A percentile compares a stretch with the other conserved stretches of the same genome.
These are phyloP conservation scores for Notolepis coatsorum DNA, from an alignment of 2,797 vertebrate genomes.

Conservation along the genomic window DNA sequence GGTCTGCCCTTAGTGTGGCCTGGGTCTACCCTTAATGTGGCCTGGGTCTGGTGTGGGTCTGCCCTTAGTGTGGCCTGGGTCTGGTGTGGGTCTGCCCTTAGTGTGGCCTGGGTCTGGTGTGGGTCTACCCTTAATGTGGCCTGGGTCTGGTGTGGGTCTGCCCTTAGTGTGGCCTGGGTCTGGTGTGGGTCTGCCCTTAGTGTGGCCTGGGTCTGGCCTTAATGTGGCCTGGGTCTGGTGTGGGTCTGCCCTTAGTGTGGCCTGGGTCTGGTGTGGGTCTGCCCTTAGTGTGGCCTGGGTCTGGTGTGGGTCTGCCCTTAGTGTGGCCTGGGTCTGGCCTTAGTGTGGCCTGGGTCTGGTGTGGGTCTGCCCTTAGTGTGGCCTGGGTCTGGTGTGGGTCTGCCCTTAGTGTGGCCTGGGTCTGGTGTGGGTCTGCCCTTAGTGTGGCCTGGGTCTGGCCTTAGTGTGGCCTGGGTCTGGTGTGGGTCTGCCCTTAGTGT, in stretches of 20 bases:
- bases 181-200: constrained; percentile 9
- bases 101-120: constrained; percentile 20
- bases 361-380: constrained; percentile 2
- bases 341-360: constrained; percentile 20
- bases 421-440: constrained; percentile 12
- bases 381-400: constrained; percentile 10
- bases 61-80: constrained; percentile 6
- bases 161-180: constrained; percentile 19
- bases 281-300: no score
- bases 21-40: neutral
- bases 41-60: constrained; percentile 18
- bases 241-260: constrained; percentile 3
- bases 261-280: constrained; percentile 4
- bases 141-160: no score
- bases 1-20: constrained; percentile 7
- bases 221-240: constrained; percentile 21
- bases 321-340: constrained; percentile 6
- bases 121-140: constrained; percentile 6
- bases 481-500: constrained; percentile 5
- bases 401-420: no score
- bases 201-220: constrained; percentile 6
- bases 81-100: no score
- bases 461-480: constrained; percentile 18
- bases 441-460: constrained; percentile 4
- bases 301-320: constrained; percentile 11